Evolutionary conservation across 2,113 vertebrate species (phyloP).

Genomic region (Chaetodon auriga): DNA sequence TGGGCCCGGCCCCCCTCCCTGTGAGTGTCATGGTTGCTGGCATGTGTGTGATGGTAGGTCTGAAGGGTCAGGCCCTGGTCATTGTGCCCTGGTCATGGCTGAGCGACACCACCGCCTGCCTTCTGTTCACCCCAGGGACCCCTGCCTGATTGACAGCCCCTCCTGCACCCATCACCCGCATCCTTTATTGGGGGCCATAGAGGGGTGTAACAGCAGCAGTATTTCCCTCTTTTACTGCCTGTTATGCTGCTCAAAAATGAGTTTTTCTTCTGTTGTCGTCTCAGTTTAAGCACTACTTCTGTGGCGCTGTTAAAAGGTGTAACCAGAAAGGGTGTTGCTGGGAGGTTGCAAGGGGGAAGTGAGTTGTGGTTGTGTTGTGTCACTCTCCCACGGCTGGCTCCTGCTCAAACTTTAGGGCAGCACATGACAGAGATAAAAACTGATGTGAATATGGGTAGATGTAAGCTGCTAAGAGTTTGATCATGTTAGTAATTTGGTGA

Average conservation of each 20-base stretch:
- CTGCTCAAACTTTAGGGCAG: not conserved
- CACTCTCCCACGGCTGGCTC: constrained; percentile 28
- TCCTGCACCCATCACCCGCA: constrained; percentile 77
- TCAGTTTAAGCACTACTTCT: constrained; percentile 4
- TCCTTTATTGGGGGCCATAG: constrained; percentile 78
- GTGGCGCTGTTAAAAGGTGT: constrained; percentile 34
- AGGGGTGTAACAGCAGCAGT: constrained; percentile 62
- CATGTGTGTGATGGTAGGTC: constrained; percentile 77
- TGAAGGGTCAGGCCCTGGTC: constrained; percentile 81
- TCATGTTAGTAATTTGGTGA: not conserved
- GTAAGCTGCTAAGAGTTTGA: not conserved
- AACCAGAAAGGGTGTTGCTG: constrained; percentile 46
- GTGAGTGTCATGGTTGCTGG: constrained; percentile 70
- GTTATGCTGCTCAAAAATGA: constrained; percentile 46
- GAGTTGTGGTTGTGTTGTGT: constrained; percentile 33
- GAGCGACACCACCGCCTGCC: constrained; percentile 82
- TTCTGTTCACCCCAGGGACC: constrained; percentile 82
- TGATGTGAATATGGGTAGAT: constrained; percentile 1
- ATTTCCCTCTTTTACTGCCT: constrained; percentile 63
- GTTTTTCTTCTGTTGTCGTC: constrained; percentile 32
- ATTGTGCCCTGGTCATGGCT: constrained; percentile 84
- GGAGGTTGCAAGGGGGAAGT: constrained; percentile 48
- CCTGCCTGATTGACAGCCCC: constrained; percentile 81
- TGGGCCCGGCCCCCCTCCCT: constrained; percentile 46
- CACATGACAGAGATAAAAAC: not conserved